Evolutionary conservation across 2,113 vertebrate genomes (phyloP), one percentile per base, ranked within the genome.

Genomic region (Spea multiplicata): DNA sequence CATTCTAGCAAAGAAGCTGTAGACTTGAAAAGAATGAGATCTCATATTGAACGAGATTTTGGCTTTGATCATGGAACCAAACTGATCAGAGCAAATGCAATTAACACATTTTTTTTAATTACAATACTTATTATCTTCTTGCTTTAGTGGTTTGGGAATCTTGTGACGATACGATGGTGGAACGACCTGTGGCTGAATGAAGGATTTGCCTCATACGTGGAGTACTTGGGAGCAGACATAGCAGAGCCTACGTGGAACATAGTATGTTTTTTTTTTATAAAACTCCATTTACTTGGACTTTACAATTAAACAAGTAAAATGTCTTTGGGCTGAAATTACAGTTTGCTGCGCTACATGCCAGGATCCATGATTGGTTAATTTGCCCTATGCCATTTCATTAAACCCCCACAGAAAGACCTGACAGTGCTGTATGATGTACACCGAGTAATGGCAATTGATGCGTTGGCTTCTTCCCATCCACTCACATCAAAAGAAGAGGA

Each of bases 161-260:
- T 97, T 81, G 96, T 97, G 84, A 98, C 96, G 0, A 86, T 92
- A 44, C 87, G 8, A 4, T 98, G 96, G 96, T 97, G 96, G 96
- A 97, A 95, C 0, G 94, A 96, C 85, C 83, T 98, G 82, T 98
- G 96, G 96, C 91, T 98, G 71, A 98, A 97, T 0, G 96, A 97
- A 76, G 96, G 96, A 7, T 98, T 98, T 0, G 96, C 96, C 48
- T 93, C 93, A 1, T 98, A 97, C 0, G 92, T 96, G 68, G 90
- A 95, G 62, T 96, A 95, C 71, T 89, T 98, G 44, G 96, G 95
- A 0, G 93, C 88, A 0, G 0, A 95, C 81, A 7, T 46, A 0
- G 90, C 86, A 0, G 93, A 97, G 68, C 16, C 71, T 0, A 0
- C 0, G 0, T 97, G 96, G 95, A 83, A 85, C 3, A 88, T 96